These are phyloP conservation scores for Oncorhynchus tshawytscha DNA, from an alignment of 2,113 vertebrate species.

Conservation along the genomic window DNA sequence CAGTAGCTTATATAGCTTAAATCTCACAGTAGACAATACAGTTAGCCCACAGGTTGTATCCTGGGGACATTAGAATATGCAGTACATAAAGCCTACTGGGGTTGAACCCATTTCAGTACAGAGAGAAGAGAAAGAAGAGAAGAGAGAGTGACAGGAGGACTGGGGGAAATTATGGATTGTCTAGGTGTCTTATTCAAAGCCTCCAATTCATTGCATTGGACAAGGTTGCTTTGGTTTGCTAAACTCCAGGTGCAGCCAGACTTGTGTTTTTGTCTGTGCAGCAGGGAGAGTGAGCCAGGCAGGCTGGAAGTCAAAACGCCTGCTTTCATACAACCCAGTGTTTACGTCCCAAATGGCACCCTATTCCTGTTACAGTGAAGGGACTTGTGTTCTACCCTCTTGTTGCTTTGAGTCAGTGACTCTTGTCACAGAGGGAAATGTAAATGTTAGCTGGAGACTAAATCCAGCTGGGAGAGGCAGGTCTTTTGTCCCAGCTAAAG, in stretches of 20 bases:
- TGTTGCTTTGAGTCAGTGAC: no score
- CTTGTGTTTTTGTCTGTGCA: background rate
- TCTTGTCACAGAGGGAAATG: no score
- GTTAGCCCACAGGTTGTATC: background rate
- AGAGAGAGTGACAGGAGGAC: background rate
- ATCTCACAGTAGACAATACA: slow-evolving; percentile 14
- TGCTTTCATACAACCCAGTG: no score
- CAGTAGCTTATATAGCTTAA: background rate
- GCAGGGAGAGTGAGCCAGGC: no score
- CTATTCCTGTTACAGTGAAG: no score
- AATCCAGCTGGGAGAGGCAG: slow-evolving; percentile 16
- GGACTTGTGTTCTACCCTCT: no score
- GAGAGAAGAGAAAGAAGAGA: background rate
- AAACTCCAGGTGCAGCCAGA: background rate
- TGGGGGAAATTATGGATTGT: background rate
- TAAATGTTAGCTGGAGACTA: slow-evolving; percentile 4
- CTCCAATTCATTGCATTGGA: slow-evolving; percentile 7
- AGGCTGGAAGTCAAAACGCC: no score
- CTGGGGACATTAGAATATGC: background rate
- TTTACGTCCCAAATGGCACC: no score
- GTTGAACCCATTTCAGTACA: background rate
- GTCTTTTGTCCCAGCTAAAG: slow-evolving; percentile 29
- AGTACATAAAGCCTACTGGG: background rate
- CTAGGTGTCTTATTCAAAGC: slow-evolving; percentile 13
- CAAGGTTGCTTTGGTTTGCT: slow-evolving; percentile 10